Conservation (phyloP, 2,888 invertebrate genomes). For the Hemaris fuciformis region DNA sequence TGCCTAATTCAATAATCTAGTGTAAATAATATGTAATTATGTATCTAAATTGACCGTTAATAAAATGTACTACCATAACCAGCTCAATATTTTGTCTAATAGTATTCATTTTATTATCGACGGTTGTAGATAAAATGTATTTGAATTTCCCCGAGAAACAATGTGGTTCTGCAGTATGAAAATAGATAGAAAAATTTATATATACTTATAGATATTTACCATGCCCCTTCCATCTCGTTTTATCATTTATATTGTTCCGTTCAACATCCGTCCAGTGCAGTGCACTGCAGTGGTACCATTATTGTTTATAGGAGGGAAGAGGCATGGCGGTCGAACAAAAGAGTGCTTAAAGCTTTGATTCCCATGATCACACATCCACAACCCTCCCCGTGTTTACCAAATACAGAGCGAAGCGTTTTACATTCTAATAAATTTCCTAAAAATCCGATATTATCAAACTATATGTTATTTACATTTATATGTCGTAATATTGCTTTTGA, state of each 20-base stretch:
- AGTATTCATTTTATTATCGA: background rate
- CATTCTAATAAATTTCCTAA: constrained; percentile 77
- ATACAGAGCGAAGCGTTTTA: constrained; percentile 70
- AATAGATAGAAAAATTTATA: constrained; percentile 69
- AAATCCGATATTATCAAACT: constrained; percentile 80
- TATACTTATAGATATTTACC: constrained; percentile 51
- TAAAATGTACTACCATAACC: background rate
- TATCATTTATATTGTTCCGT: background rate
- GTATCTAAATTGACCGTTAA: background rate
- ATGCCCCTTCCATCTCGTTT: constrained; percentile 48
- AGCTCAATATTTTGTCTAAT: background rate
- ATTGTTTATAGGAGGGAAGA: constrained; percentile 31
- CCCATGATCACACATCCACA: constrained; percentile 72
- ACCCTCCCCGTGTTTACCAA: constrained; percentile 60
- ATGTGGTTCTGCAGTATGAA: constrained; percentile 68
- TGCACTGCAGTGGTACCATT: background rate
- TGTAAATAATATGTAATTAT: background rate
- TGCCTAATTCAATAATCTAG: too few relatives aligned
- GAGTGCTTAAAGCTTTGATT: constrained; percentile 79
- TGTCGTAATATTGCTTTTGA: constrained; percentile 81
- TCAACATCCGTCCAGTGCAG: background rate
- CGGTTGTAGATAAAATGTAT: constrained; percentile 21
- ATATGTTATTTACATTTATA: constrained; percentile 79
- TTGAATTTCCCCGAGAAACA: constrained; percentile 29
- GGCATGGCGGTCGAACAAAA: constrained; percentile 65